Evolutionary conservation across 2,113 vertebrate species (phyloP).

Genomic region (Hippocampus guttulatus): DNA sequence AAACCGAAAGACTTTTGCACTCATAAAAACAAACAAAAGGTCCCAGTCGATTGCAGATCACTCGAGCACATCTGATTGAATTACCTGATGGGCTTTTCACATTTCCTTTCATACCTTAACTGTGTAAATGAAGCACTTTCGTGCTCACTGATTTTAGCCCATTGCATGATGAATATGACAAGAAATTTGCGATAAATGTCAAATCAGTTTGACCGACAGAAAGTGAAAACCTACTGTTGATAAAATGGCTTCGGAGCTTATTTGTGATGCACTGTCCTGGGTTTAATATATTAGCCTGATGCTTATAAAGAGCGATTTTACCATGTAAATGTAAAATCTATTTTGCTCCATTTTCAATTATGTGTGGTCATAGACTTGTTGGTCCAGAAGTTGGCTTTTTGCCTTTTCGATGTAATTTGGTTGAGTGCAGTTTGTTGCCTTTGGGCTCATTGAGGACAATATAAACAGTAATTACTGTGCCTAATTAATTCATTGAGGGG

Average conservation of each 20-base stretch:
- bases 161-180: constrained; percentile 24
- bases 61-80: constrained; percentile 40
- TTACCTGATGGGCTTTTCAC: constrained; percentile 48
- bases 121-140: constrained; percentile 24
- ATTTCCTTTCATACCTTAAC: constrained; percentile 59
- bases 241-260: constrained; percentile 22
- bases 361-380: neutral
- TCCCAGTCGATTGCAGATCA: constrained; percentile 18
- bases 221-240: constrained; percentile 11
- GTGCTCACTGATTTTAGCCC: constrained; percentile 23
- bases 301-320: neutral
- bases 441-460: constrained; percentile 81
- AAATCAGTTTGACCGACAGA: constrained; percentile 44
- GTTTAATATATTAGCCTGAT: constrained; percentile 19
- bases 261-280: constrained; percentile 24
- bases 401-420: constrained; percentile 76
- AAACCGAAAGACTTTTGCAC: constrained; percentile 12
- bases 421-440: constrained; percentile 78
- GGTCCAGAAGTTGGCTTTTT: constrained; percentile 49
- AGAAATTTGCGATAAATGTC: constrained; percentile 55
- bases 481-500: constrained; percentile 74
- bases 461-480: constrained; percentile 80
- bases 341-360: neutral
- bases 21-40: constrained; percentile 25
- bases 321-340: neutral